phyloP scores from a whole-genome alignment of 2,797 vertebrate species.

The Cynopterus sphinx region DNA sequence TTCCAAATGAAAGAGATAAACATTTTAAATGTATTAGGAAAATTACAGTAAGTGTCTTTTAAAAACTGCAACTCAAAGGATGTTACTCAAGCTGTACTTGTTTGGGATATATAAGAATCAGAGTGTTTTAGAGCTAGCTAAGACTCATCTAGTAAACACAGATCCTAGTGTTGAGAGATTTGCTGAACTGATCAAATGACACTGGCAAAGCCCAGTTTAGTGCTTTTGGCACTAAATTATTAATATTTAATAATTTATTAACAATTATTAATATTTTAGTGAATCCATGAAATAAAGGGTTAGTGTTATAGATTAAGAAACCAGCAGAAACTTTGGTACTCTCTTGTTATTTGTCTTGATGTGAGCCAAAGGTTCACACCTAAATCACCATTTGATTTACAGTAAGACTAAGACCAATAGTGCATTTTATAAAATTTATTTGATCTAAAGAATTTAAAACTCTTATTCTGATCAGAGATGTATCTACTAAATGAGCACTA shows the following conservation, averaged over 20 bases:
- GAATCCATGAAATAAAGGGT: background rate
- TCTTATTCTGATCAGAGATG: conserved; percentile 17
- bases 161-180: background rate
- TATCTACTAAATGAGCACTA: background rate
- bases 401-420: background rate
- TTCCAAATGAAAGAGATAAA: conserved; percentile 17
- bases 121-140: background rate
- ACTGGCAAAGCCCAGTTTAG: background rate
- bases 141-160: background rate
- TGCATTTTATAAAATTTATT: conserved; percentile 15
- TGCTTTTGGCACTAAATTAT: background rate
- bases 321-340: background rate
- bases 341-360: background rate
- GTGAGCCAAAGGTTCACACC: background rate
- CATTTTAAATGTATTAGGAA: background rate
- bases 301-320: background rate
- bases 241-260: too few species aligned
- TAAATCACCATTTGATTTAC: background rate
- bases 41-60: background rate
- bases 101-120: background rate
- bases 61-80: background rate
- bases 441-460: background rate
- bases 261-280: background rate
- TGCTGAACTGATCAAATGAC: background rate
- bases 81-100: background rate